phyloP scores from a whole-genome alignment of 2,888 invertebrate species.

The Rhorus exstirpatorius region DNA sequence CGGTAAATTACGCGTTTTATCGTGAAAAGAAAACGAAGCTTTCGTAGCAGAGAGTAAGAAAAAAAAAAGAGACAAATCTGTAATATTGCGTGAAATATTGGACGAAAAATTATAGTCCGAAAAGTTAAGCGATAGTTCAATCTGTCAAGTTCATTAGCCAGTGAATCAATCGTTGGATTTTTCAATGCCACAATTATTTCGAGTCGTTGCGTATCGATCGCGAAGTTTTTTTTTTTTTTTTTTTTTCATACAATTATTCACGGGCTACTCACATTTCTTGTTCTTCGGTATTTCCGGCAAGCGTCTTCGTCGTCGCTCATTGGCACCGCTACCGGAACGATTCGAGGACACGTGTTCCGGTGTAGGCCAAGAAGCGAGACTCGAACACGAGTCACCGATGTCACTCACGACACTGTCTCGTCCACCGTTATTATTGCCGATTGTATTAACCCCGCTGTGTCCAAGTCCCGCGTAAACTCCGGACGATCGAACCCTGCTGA shows the following conservation, averaged over 20 bases:
- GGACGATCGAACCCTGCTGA: slow-evolving; percentile 80
- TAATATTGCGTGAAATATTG: no score
- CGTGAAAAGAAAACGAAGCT: neutral
- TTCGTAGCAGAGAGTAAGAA: no score
- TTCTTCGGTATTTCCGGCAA: slow-evolving; percentile 96
- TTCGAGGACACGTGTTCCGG: slow-evolving; percentile 81
- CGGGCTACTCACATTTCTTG: slow-evolving; percentile 91
- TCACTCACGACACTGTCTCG: slow-evolving; percentile 84
- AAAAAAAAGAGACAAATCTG: no score
- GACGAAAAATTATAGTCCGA: no score
- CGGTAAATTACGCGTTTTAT: neutral
- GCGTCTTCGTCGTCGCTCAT: slow-evolving; percentile 92
- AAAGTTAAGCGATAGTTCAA: no score
- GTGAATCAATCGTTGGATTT: no score
- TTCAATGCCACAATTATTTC: no score
- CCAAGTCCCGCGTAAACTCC: slow-evolving; percentile 70
- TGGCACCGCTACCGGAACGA: slow-evolving; percentile 76
- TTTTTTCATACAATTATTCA: neutral
- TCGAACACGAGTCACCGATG: slow-evolving; percentile 83
- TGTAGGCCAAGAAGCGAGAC: slow-evolving; percentile 83
- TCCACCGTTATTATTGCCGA: slow-evolving; percentile 76
- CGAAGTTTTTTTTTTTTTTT: no score
- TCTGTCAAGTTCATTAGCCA: no score
- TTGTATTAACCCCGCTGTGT: slow-evolving; percentile 65
- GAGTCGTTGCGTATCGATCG: no score